phyloP scores from a whole-genome alignment of 2,888 invertebrate species.

The Dryadula phaetusa region DNA sequence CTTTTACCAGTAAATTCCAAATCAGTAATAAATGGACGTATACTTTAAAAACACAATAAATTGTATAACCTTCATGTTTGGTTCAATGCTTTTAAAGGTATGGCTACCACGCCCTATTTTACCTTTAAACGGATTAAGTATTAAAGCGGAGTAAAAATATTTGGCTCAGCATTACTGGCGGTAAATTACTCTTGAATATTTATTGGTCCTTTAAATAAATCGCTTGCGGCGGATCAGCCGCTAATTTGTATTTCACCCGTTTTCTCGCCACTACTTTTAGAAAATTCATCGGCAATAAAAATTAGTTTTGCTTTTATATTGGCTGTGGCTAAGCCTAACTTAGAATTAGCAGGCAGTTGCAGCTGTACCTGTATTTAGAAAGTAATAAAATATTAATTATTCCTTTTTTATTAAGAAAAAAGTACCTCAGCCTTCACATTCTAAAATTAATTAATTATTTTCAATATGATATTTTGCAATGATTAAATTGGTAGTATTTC shows the following conservation, averaged over 20 bases:
- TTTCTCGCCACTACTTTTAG: constrained; percentile 23
- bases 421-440: too few relatives aligned
- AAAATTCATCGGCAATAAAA: constrained; percentile 8
- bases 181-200: constrained; percentile 83
- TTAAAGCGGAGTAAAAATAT: constrained; percentile 33
- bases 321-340: background rate
- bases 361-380: background rate
- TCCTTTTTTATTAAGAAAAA: too few relatives aligned
- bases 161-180: constrained; percentile 48
- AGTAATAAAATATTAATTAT: too few relatives aligned
- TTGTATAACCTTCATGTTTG: background rate
- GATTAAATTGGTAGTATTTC: too few relatives aligned
- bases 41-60: constrained; percentile 7
- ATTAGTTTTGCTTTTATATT: background rate
- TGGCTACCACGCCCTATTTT: constrained; percentile 5
- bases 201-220: constrained; percentile 83
- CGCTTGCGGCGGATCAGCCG: constrained; percentile 73
- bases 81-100: constrained; percentile 9
- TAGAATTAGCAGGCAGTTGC: background rate
- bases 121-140: constrained; percentile 25
- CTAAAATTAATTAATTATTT: too few relatives aligned
- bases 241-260: constrained; percentile 66
- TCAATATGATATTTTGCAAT: too few relatives aligned
- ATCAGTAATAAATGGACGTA: background rate
- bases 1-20: background rate